These are phyloP conservation scores for Temnopleurus reevesii DNA, from an alignment of 53 echinoderm and acorn worm species.

Conservation along the genomic window DNA sequence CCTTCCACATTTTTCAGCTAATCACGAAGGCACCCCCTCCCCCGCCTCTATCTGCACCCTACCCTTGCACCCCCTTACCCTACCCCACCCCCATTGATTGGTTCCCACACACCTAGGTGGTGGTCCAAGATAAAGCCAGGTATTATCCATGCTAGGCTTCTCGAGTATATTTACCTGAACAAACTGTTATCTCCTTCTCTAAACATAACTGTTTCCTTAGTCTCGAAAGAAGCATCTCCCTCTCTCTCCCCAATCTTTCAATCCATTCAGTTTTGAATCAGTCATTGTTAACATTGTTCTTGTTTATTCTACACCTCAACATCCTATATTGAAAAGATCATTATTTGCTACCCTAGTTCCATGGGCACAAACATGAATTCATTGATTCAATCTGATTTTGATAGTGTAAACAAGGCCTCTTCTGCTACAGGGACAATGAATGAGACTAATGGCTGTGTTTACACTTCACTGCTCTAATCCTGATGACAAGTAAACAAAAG, in stretches of 20 bases:
- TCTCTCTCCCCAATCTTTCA: background rate
- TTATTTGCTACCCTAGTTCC: background rate
- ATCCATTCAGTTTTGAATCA: background rate
- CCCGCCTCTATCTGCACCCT: background rate
- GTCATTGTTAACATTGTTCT: background rate
- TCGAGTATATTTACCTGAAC: slow-evolving; percentile 4
- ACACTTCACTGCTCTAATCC: slow-evolving; percentile 34
- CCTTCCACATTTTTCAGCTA: background rate
- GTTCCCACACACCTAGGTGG: background rate
- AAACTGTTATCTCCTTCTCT: slow-evolving; percentile 7
- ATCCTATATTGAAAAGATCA: background rate
- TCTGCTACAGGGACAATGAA: background rate
- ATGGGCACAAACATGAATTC: background rate
- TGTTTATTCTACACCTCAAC: background rate
- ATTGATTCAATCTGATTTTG: background rate
- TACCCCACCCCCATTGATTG: background rate
- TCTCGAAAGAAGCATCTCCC: background rate
- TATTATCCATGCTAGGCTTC: slow-evolving; percentile 18
- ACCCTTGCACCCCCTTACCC: background rate
- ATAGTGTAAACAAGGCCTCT: background rate
- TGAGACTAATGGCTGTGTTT: slow-evolving; percentile 27
- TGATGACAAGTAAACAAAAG: slow-evolving; percentile 35
- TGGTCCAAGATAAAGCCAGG: background rate
- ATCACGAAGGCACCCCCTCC: background rate
- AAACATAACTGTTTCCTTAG: slow-evolving; percentile 46